These are phyloP conservation scores for Thecocarcelia acutangulata DNA, from an alignment of 2,888 invertebrate species.

Conservation along the genomic window DNA sequence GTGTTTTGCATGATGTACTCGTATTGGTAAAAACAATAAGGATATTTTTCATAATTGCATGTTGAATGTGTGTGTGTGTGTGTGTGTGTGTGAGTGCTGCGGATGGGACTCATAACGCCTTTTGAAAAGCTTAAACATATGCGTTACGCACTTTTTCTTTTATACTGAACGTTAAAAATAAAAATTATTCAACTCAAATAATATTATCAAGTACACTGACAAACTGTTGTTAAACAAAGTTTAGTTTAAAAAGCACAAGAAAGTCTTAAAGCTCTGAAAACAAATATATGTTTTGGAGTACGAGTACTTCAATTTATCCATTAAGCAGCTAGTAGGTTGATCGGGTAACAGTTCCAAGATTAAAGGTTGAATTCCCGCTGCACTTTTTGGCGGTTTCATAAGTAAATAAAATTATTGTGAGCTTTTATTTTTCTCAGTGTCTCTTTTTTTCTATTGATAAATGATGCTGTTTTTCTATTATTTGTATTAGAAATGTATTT, in stretches of 20 bases:
- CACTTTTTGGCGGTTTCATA: no score
- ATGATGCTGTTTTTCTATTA: conserved; percentile 60
- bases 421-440: conserved; percentile 22
- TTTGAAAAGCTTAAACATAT: conserved; percentile 64
- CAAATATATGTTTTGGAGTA: no score
- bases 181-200: conserved; percentile 12
- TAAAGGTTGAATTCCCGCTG: no score
- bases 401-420: no score
- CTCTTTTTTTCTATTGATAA: conserved; percentile 46
- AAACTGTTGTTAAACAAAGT: neutral
- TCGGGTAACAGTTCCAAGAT: no score
- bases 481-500: conserved; percentile 68
- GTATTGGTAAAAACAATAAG: conserved; percentile 64
- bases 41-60: conserved; percentile 56
- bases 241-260: no score
- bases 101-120: conserved; percentile 64
- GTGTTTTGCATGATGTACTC: conserved; percentile 44
- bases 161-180: conserved; percentile 33
- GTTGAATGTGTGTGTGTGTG: conserved; percentile 35
- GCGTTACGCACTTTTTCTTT: conserved; percentile 64
- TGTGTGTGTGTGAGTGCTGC: conserved; percentile 43
- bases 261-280: no score
- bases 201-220: conserved; percentile 37
- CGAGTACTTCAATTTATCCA: no score
- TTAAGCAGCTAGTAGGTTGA: no score